A percentile compares a stretch with the other conserved stretches of the same genome.
These are phyloP conservation scores for Cyrtonyx montezumae DNA, from an alignment of 2,113 vertebrate species.

Conservation along the genomic window DNA sequence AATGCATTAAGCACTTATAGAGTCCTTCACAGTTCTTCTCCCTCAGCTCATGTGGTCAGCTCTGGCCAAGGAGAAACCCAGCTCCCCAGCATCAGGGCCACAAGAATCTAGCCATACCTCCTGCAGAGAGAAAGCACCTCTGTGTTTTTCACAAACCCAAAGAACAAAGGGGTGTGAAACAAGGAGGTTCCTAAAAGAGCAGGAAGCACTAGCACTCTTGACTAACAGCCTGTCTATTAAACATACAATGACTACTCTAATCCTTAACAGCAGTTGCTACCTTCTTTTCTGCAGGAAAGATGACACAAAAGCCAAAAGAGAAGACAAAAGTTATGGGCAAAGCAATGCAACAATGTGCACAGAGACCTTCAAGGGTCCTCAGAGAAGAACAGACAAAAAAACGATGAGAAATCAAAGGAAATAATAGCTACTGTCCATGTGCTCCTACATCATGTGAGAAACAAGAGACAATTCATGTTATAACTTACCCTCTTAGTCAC, in stretches of 20 bases:
- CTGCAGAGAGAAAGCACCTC: not conserved
- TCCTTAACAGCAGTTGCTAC: not conserved
- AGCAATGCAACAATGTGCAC: not conserved
- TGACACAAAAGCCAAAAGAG: not conserved
- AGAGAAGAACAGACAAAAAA: not conserved
- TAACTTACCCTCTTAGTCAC: not conserved
- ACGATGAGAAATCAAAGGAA: not conserved
- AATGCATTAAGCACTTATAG: accelerated
- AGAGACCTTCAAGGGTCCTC: not conserved
- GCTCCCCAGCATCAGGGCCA: not conserved
- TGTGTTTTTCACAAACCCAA: not conserved
- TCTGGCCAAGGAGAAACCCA: not conserved
- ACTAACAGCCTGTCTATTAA: not conserved
- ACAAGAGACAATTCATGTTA: not conserved
- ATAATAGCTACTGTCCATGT: not conserved
- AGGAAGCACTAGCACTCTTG: accelerated
- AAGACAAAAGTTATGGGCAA: not conserved
- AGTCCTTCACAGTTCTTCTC: accelerated
- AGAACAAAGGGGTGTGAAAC: not conserved
- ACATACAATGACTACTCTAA: not conserved
- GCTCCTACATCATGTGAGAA: not conserved
- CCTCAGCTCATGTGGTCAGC: accelerated
- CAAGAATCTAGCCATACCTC: not conserved
- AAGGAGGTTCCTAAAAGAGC: not conserved
- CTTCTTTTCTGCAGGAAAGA: not conserved